These are phyloP conservation scores for Apogon hyalosoma DNA, from an alignment of 2,797 vertebrate species.

Conservation along the genomic window DNA sequence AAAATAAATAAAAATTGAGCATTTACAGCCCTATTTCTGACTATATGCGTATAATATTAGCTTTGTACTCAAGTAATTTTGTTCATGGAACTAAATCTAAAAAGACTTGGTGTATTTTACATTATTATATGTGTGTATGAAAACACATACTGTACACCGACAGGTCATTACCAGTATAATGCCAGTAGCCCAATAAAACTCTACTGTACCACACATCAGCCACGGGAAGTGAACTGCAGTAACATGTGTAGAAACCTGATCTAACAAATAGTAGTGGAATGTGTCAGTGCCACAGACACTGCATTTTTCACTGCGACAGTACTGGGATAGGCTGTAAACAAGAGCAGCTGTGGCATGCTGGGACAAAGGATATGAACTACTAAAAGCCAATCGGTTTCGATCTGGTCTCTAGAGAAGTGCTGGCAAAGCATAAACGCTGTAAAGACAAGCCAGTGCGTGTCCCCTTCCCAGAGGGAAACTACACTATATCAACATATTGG, in stretches of 20 bases:
- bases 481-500: conserved; percentile 13
- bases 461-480: conserved; percentile 25
- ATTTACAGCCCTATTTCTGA: too few relatives aligned
- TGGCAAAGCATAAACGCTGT: conserved; percentile 26
- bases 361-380: conserved; percentile 43
- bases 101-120: too few relatives aligned
- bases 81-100: too few relatives aligned
- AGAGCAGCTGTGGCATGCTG: conserved; percentile 47
- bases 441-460: conserved; percentile 48
- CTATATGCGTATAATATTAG: too few relatives aligned
- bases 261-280: conserved; percentile 43
- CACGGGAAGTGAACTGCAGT: conserved; percentile 18
- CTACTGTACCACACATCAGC: not conserved
- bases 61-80: too few relatives aligned
- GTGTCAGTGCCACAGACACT: conserved; percentile 21
- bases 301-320: conserved; percentile 17
- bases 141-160: not conserved
- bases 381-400: conserved; percentile 43
- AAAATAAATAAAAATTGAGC: too few relatives aligned
- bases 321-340: conserved; percentile 44
- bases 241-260: conserved; percentile 4
- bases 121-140: not conserved
- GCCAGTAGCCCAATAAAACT: conserved; percentile 1
- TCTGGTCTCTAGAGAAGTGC: conserved; percentile 31
- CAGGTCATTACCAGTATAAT: conserved; percentile 1